phyloP scores from a whole-genome alignment of 2,113 vertebrate genomes.

The Albula goreensis region DNA sequence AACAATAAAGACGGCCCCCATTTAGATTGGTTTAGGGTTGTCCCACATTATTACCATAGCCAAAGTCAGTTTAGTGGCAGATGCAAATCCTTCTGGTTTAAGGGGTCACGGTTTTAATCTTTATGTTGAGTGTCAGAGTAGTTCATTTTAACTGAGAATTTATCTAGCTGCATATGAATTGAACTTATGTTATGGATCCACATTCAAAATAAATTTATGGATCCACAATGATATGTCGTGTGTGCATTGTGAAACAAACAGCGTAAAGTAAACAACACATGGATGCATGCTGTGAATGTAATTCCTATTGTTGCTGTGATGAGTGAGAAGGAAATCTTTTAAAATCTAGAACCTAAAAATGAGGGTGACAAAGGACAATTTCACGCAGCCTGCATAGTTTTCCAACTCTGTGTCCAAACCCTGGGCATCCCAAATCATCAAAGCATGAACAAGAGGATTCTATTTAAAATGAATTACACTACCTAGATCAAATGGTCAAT shows the following conservation, averaged over 20 bases:
- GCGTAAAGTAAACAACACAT: neutral
- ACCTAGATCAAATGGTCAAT: slow-evolving; percentile 34
- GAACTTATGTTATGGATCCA: neutral
- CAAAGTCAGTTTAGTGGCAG: slow-evolving; percentile 4
- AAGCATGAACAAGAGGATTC: neutral
- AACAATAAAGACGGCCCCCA: slow-evolving; percentile 18
- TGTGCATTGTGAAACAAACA: neutral
- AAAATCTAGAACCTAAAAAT: neutral
- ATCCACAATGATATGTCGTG: no score
- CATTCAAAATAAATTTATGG: neutral
- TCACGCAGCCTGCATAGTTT: neutral
- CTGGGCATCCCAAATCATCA: neutral
- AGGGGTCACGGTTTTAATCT: slow-evolving; percentile 30
- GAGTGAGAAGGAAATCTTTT: neutral
- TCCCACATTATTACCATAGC: slow-evolving; percentile 15
- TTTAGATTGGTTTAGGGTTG: slow-evolving; percentile 13
- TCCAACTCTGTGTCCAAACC: neutral
- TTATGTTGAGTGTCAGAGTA: slow-evolving; percentile 21
- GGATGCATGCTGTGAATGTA: neutral
- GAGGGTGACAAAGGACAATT: neutral
- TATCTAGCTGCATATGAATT: neutral
- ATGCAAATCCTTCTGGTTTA: slow-evolving; percentile 22
- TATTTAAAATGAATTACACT: slow-evolving; percentile 22
- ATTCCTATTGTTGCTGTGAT: neutral
- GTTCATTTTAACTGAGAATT: slow-evolving; percentile 13